Evolutionary conservation across 2,113 vertebrate species (phyloP).

Genomic region (Corythornis cristatus): DNA sequence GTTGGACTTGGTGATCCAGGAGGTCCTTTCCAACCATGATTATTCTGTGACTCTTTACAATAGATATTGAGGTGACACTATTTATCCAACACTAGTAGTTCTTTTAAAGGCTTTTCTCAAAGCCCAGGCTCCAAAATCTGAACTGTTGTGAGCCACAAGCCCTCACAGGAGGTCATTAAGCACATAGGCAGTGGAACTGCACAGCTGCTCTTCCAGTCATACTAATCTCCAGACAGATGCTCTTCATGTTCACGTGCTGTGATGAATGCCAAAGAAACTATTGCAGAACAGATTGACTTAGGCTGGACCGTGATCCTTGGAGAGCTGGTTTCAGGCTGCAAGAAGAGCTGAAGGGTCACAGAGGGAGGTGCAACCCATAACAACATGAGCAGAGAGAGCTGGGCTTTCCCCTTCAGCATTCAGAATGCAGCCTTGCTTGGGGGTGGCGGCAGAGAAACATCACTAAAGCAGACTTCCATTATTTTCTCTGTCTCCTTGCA

Average conservation of each 20-base stretch:
- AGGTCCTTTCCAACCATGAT: too few species aligned
- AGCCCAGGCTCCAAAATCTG: not conserved
- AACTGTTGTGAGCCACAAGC: not conserved
- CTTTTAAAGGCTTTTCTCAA: slow-evolving; percentile 2
- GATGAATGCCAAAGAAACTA: slow-evolving; percentile 51
- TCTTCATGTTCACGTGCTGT: slow-evolving; percentile 23
- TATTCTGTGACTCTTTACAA: not conserved
- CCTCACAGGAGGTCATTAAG: slow-evolving; percentile 54
- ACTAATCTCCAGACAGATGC: slow-evolving; percentile 42
- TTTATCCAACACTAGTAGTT: not conserved
- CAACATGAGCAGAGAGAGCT: not conserved
- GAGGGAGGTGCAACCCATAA: not conserved
- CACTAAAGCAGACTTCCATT: not conserved
- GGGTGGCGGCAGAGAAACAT: not conserved
- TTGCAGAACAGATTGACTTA: slow-evolving; percentile 56
- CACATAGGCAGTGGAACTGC: not conserved
- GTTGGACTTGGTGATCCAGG: too few species aligned
- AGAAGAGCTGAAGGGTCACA: not conserved
- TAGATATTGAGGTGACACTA: not conserved
- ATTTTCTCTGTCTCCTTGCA: not conserved
- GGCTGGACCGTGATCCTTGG: not conserved
- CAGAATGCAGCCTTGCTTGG: not conserved
- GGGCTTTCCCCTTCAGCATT: not conserved
- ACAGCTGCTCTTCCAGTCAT: slow-evolving; percentile 42
- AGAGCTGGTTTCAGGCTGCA: slow-evolving; percentile 13